Percentiles rank a stretch among this genome's conserved stretches.
phyloP scores from a whole-genome alignment of 1,140 invertebrate species.

The Aphaenogaster ashmeadi region DNA sequence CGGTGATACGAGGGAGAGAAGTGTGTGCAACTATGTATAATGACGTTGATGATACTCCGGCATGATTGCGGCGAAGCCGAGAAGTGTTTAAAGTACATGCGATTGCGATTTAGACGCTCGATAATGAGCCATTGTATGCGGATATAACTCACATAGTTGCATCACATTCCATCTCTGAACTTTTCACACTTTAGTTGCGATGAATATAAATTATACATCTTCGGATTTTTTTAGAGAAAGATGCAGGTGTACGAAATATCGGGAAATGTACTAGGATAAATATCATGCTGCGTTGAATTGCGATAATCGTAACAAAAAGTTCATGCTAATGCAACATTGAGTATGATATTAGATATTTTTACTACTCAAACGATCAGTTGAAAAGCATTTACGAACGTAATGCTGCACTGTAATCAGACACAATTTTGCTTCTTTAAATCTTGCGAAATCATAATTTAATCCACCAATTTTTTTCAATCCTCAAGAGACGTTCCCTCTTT shows the following conservation, averaged over 20 bases:
- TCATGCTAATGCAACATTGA: not conserved
- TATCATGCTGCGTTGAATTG: not conserved
- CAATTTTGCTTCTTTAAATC: not conserved
- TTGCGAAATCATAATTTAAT: not conserved
- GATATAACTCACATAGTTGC: slow-evolving; percentile 52
- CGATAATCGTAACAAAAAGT: not conserved
- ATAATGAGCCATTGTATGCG: slow-evolving; percentile 64
- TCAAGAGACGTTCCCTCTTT: not conserved
- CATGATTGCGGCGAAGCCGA: slow-evolving; percentile 43
- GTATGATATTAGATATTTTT: slow-evolving; percentile 1
- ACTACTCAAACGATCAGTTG: too few relatives aligned
- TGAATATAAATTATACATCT: slow-evolving; percentile 33
- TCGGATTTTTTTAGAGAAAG: not conserved
- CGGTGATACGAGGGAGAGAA: slow-evolving; percentile 28
- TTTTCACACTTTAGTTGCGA: slow-evolving; percentile 49
- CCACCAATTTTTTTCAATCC: slow-evolving; percentile 13
- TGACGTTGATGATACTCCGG: slow-evolving; percentile 58
- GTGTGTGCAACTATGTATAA: slow-evolving; percentile 47
- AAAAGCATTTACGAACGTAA: not conserved
- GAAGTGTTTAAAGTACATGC: slow-evolving; percentile 61
- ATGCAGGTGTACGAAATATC: not conserved
- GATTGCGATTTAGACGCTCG: slow-evolving; percentile 50
- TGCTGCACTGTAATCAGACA: not conserved
- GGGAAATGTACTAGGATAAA: slow-evolving; percentile 19
- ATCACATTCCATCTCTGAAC: slow-evolving; percentile 45